phyloP scores from a whole-genome alignment of 1,140 invertebrate species.

The Hypsibius dujardini region DNA sequence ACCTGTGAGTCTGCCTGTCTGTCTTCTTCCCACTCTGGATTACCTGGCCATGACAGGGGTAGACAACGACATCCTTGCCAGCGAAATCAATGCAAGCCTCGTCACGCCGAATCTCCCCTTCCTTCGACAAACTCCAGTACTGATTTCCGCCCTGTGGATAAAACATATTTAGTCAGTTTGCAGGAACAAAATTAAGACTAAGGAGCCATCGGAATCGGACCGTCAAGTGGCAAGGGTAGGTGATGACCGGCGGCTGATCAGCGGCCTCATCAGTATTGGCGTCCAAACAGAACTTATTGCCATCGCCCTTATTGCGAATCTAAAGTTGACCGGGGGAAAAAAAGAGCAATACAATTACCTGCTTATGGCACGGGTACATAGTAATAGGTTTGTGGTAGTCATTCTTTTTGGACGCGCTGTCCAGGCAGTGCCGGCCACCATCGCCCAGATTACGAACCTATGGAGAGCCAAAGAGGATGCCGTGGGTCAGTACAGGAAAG shows the following conservation, averaged over 20 bases:
- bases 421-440: conserved; percentile 50
- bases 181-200: conserved; percentile 20
- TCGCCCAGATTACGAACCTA: conserved; percentile 52
- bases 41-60: conserved; percentile 35
- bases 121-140: conserved; percentile 95
- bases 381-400: conserved; percentile 62
- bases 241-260: conserved; percentile 20
- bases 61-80: conserved; percentile 48
- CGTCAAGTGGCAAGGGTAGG: conserved; percentile 1
- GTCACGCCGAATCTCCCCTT: conserved; percentile 82
- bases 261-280: conserved; percentile 22
- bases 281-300: conserved; percentile 29
- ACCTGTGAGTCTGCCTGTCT: too few relatives aligned
- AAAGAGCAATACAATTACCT: conserved; percentile 46
- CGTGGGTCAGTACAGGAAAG: conserved; percentile 59
- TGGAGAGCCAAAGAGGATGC: conserved; percentile 26
- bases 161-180: neutral
- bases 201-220: neutral
- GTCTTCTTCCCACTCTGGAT: neutral
- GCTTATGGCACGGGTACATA: conserved; percentile 80
- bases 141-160: conserved; percentile 32
- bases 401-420: conserved; percentile 57
- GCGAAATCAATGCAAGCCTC: conserved; percentile 92
- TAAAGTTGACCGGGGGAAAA: conserved; percentile 19
- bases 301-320: conserved; percentile 29